Evolutionary conservation across 1,140 invertebrate genomes (phyloP).

Genomic region (Drosophila sechellia): DNA sequence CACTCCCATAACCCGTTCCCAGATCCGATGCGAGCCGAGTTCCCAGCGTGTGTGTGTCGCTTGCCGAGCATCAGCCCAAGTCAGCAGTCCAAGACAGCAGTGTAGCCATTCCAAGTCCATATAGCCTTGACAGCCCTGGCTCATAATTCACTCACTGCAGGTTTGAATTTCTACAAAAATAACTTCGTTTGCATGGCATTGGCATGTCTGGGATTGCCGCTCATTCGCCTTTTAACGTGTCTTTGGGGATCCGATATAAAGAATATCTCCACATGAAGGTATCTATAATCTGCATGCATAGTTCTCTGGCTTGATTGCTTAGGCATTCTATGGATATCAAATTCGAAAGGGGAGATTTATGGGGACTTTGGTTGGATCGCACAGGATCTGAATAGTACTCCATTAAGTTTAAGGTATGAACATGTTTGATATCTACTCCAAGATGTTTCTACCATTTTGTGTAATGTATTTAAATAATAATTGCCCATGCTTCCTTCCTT

Average conservation of each 20-base stretch:
- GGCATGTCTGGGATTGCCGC: slow-evolving; percentile 42
- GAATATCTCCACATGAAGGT: slow-evolving; percentile 36
- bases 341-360: slow-evolving; percentile 3
- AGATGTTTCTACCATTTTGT: neutral
- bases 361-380: neutral
- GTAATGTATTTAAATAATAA: neutral
- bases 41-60: slow-evolving; percentile 71
- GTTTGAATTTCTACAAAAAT: slow-evolving; percentile 82
- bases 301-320: slow-evolving; percentile 43
- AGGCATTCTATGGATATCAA: slow-evolving; percentile 26
- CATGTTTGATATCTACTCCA: too few species aligned
- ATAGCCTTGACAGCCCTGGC: slow-evolving; percentile 72
- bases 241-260: slow-evolving; percentile 24
- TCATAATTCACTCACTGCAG: slow-evolving; percentile 82
- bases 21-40: slow-evolving; percentile 20
- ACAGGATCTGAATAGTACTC: neutral
- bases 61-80: slow-evolving; percentile 54
- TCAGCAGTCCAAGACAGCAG: slow-evolving; percentile 4
- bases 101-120: slow-evolving; percentile 9
- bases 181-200: slow-evolving; percentile 75
- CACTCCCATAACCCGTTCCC: slow-evolving; percentile 26
- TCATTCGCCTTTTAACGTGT: slow-evolving; percentile 32
- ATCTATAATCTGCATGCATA: slow-evolving; percentile 59
- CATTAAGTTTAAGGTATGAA: neutral
- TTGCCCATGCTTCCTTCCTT: neutral